Conservation (phyloP, 2,888 invertebrate genomes). For the Rhagium mordax region DNA sequence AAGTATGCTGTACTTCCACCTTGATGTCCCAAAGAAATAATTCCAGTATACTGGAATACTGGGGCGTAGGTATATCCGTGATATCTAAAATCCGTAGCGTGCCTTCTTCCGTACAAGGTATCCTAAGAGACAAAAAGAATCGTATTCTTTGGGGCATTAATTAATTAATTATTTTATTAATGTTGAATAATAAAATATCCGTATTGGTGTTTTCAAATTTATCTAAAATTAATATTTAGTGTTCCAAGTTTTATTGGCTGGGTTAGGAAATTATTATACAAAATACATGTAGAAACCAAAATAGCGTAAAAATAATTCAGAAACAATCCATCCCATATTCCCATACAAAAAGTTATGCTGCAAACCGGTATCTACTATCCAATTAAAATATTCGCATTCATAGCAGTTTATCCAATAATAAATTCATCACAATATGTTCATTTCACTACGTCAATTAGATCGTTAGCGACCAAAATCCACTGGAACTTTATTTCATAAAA, state of each 20-base stretch:
- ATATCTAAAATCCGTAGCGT: too few relatives aligned
- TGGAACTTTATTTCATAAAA: background rate
- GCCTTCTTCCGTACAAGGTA: too few relatives aligned
- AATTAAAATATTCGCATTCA: slow-evolving; percentile 6
- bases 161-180: too few relatives aligned
- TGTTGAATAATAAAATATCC: too few relatives aligned
- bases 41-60: too few relatives aligned
- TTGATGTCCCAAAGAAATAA: too few relatives aligned
- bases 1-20: too few relatives aligned
- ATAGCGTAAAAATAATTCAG: background rate
- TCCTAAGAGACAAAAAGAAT: too few relatives aligned
- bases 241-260: background rate
- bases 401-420: slow-evolving; percentile 15
- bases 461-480: slow-evolving; percentile 9
- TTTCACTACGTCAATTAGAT: slow-evolving; percentile 5
- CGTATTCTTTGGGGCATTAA: too few relatives aligned
- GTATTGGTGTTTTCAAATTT: too few relatives aligned
- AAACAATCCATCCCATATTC: background rate
- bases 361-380: background rate
- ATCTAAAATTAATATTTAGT: too few relatives aligned
- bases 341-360: background rate
- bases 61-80: too few relatives aligned
- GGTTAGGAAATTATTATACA: background rate
- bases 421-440: slow-evolving; percentile 17
- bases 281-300: background rate